Base-by-base conservation (phyloP, 2,113 vertebrate species). In the Smithornis capensis region DNA sequence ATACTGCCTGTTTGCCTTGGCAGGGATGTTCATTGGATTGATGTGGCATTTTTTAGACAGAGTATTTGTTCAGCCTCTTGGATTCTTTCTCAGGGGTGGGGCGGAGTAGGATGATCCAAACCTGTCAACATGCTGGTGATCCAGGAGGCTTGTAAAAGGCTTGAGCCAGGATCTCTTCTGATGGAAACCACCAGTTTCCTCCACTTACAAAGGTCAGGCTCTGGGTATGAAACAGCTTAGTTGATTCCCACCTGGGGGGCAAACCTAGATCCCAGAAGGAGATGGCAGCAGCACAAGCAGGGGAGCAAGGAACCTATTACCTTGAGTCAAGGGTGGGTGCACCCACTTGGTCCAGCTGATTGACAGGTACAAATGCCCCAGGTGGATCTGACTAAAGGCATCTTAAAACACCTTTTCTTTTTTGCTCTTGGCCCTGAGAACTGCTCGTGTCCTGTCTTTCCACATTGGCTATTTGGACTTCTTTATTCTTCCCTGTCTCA, bases 1-100 rank as follows among this genome's bases (percentile, higher is more conserved):
- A 96, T 52, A 64, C 69, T 50, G 83, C 79, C 68, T 95, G 83
- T 96, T 95, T 95, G 83, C 94, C 86, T 96, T 97, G 95, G 96
- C 94, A 87, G 60, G 49, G 68, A 21, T 63, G 73, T 37, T 96
- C 38, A 1, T 78, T 83, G 90, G 90, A 67, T 23, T 86, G 85
- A 75, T 93, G 85, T 5, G 15, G 85, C 3, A 0, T 47, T 94
- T 94, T 90, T 88, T 40, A 80, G 79, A 82, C 74, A 14, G 57
- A 91, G 75, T 95, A 85, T 95, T 96, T 96, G 71, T 92, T 93
- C 73, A 81, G 64, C 35, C 44, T 88, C 79, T 83, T 87, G 92
- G 88, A 95, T 96, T 90, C 85, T 89, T 93, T 95, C 88, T 93
- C 64, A 70, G 44, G 76, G 79, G 76, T 63, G 90, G 82, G 70